Evolutionary conservation across 2,888 invertebrate species (phyloP), one percentile per base, ranked within the genome.

Genomic region (Theretra japonica): DNA sequence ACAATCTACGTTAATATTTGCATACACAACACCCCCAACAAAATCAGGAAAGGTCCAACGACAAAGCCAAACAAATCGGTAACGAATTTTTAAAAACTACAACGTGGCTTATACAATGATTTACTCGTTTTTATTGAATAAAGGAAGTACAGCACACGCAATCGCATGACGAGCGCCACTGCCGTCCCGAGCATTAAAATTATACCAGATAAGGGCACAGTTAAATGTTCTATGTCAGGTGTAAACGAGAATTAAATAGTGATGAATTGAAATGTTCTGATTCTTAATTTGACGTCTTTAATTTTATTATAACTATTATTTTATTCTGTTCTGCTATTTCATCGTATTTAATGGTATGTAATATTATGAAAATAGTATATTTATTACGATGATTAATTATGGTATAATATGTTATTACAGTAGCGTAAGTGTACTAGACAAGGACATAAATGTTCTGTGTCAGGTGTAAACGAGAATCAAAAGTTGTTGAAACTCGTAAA

Each of bases 131-230:
- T 69, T 72, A 72, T 70, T 78, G 77, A 81, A 80, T 77, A 82
- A 80, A 83, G 82, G 79, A 77, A 74, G 79, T 75, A 73, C 72
- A 70, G 77, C 78, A 81, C 90, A 91, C 90, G 90, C 90, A 87
- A 90, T 90, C 89, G 90, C 90, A 89, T 90, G 90, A 82, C 84
- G 80, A 78, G 80, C 77, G 79, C 80, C 81, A 83, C 82, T 85
- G 72, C 76, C 72, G 73, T 81, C 82, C 81, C 77, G 75, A 75
- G 77, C 80, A 82, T 85, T 85, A 80, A 80, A 82, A 76, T 74
- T 79, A 78, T 79, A 79, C 79, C 75, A 76, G 80, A 82, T 84
- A 83, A 85, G 78, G 74, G 68, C 70, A 75, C 71, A 74, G 77
- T 80, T 79, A 76, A 80, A 80, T 79, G 79, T 78, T 81, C 75